Evolutionary conservation across 2,113 vertebrate species (phyloP).

Genomic region (Salvelinus sp.): DNA sequence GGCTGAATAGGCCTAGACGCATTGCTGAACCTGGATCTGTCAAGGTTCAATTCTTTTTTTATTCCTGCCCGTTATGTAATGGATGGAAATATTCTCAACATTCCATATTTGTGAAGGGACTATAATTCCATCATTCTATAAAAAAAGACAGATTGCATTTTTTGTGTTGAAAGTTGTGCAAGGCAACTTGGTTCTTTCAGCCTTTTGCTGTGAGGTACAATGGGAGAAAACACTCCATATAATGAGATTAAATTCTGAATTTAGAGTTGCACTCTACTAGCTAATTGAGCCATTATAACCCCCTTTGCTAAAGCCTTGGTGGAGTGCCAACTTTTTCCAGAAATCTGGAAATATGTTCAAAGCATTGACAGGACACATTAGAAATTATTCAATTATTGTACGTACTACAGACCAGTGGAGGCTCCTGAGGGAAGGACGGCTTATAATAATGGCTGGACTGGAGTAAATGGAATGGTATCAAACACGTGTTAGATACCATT

Average conservation of each 20-base stretch:
- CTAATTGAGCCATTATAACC: neutral
- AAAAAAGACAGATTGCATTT: neutral
- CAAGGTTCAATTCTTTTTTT: neutral
- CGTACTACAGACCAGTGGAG: too few relatives aligned
- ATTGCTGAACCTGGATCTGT: constrained; percentile 5
- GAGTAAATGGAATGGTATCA: too few relatives aligned
- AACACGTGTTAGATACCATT: too few relatives aligned
- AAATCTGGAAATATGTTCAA: too few relatives aligned
- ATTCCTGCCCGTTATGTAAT: neutral
- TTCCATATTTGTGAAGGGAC: neutral
- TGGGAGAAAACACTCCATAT: too few relatives aligned
- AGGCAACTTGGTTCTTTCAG: neutral
- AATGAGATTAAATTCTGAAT: neutral
- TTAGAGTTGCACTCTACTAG: neutral
- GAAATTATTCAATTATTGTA: too few relatives aligned
- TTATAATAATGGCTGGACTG: too few relatives aligned
- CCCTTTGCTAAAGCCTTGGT: neutral
- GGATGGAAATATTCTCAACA: neutral
- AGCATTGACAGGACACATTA: too few relatives aligned
- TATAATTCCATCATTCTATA: neutral
- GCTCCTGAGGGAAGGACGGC: too few relatives aligned
- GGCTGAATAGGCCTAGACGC: neutral
- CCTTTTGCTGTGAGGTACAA: too few relatives aligned
- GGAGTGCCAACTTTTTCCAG: neutral
- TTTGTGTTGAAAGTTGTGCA: neutral